Evolutionary conservation across 1,140 invertebrate genomes (phyloP), one percentile per base, ranked within the genome.

Genomic region (Metopolophium dirhodum): DNA sequence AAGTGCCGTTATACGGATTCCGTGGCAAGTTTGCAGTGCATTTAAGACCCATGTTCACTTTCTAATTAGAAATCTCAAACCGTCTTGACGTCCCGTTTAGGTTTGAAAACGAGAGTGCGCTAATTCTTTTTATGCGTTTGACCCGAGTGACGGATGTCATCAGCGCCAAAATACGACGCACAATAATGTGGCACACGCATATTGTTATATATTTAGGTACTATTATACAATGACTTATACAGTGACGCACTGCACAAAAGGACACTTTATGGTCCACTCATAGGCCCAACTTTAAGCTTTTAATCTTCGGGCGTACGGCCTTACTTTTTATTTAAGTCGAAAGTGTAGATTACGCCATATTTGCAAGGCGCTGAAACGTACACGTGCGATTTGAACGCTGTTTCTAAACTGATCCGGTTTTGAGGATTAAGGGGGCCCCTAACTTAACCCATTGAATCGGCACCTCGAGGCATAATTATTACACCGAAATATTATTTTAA

Each of bases 51-150:
- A 68, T 68, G 83, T 45, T 86, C 41, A 26, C 23, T 86, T 86
- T 47, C 41, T 86, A 35, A 88, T 51, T 88, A 51, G n/a, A 88
- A 88, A 49, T 88, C n/a, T 35, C 8, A 35, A 51, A 51, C n/a
- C 35, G 18, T 88, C 20, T 22, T 6, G 30, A 51, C 7, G 8
- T 88, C 1, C 7, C 30, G 47, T 8, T 51, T 41, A 85, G 8
- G 8, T 83, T 83, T 37, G 20, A 37, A 82, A 35, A 83, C 35
- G 35, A 22, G 7, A 83, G 22, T 8, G 82, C 37, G 35, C 35
- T 83, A 83, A 83, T 83, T 83, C 82, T 23, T 35, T 37, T 83
- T 37, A 83, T 37, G 82, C n/a, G 37, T 83, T 83, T 83, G 82
- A 83, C 30, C 61, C 30, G 30, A 82, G 35, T 37, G 77, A 22